Evolutionary conservation across 2,113 vertebrate genomes (phyloP), one percentile per base, ranked within the genome.

Genomic region (Phyllopteryx taeniolatus): DNA sequence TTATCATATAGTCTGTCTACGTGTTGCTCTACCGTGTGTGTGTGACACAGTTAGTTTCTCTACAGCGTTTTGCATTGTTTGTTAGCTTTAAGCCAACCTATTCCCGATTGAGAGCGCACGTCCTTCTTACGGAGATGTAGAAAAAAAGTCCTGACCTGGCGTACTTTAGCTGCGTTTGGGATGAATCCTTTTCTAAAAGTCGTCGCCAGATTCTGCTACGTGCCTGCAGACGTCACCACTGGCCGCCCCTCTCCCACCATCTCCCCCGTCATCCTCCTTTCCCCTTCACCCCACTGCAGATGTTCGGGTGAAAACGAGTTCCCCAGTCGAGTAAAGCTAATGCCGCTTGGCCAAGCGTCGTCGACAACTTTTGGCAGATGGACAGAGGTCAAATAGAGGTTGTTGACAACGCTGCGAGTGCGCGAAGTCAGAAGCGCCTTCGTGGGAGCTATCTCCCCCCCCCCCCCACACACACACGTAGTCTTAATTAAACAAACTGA

Each of bases 111-210:
- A 49, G 14, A 49, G 47, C 4, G 3, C 15, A 1, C 14, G 15
- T 49, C 47, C 14, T 49, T 49, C 13, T 49, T 49, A 15, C 47
- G 0, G 11, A 14, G 46, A 13, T 4, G 12, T 47, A 14, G n/a
- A 47, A 47, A 47, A 47, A 47, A 47, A 47, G 43, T 8, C 43
- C 10, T 11, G 12, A 3, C 46, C 13, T 47, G 12, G 13, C 46
- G 14, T 3, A 13, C 11, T 13, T 49, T 14, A 49, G 47, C 47
- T 51, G 49, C 17, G 7, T 88, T 88, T 85, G 82, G 90, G 91
- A 88, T 88, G 88, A 79, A 88, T 88, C 88, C 92, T 94, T 93
- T 86, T 27, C 85, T 17, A 87, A 88, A 91, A 92, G 88, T 91
- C 91, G 83, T 91, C 87, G 75, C 88, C 88, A 90, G 88, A 91